Evolutionary conservation across 2,113 vertebrate species (phyloP), one percentile per base, ranked within the genome.

Genomic region (Polypterus senegalus): DNA sequence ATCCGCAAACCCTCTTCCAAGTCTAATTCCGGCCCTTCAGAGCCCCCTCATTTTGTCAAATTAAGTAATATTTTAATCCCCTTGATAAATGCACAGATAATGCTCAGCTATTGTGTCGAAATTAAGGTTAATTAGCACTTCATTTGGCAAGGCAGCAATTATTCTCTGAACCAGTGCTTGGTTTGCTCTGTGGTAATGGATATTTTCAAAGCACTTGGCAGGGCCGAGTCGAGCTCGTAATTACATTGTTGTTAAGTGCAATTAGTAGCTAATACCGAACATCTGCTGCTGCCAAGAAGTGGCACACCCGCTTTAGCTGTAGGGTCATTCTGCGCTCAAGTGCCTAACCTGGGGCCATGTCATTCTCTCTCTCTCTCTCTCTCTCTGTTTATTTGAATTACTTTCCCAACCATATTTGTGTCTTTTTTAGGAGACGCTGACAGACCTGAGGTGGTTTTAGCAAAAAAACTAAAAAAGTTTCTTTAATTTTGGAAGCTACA

Each of bases 111-210:
- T 75, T 73, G 86, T 85, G 82, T 43, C 60, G 27, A 79, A 85
- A 85, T 88, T 84, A 87, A 78, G 82, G 86, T 87, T 87, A 88
- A 87, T 87, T 86, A 86, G 74, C 77, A 78, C 75, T 81, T 88
- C 81, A 78, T 84, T 86, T 85, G 81, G 86, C 82, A 83, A 81
- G 78, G 74, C 11, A 58, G 11, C 76, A 85, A 86, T 86, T 86
- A 87, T 80, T 81, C 78, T 74, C 73, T 63, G 62, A 79, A 76
- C 69, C 64, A 79, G 79, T 79, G 72, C 64, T 74, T 74, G 77
- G 70, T 69, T 72, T 67, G 64, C 75, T 73, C 74, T 61, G 66
- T 58, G 46, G 71, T 63, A 64, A 77, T 67, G 48, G 75, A 75
- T 58, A 63, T 60, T 11, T 73, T 76, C 69, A 52, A 66, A 46